phyloP scores from a whole-genome alignment of 2,888 invertebrate genomes.

The Conops quadrifasciatus region DNA sequence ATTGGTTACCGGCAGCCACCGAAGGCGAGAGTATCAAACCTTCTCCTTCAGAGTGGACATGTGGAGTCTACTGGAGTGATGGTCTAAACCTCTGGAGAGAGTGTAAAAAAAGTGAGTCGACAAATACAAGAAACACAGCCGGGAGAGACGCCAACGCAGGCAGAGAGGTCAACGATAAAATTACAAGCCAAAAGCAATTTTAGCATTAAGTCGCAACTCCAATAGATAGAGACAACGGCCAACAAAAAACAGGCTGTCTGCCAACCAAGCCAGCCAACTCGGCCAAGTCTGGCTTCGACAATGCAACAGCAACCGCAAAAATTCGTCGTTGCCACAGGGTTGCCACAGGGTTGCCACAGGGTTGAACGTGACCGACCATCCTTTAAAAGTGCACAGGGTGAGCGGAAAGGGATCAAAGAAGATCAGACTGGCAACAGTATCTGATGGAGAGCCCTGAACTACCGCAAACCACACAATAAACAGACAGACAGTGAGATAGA shows the following conservation, averaged over 20 bases:
- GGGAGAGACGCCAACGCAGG: background rate
- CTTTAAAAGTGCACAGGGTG: background rate
- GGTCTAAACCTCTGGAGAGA: no score
- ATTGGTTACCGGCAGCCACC: background rate
- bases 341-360: background rate
- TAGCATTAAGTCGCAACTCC: slow-evolving; percentile 9
- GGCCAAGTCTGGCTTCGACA: background rate
- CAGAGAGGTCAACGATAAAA: background rate
- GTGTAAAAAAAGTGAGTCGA: background rate
- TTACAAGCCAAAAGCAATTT: background rate
- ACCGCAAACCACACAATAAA: no score
- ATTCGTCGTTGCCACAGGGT: no score
- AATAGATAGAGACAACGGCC: slow-evolving; percentile 17
- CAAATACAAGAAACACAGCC: no score
- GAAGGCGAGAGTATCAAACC: no score
- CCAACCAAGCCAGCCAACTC: background rate
- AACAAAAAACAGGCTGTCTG: slow-evolving; percentile 8
- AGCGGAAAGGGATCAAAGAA: background rate
- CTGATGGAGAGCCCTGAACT: background rate
- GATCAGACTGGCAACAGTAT: background rate
- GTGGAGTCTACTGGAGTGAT: no score
- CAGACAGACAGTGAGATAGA: no score
- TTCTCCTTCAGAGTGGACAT: no score
- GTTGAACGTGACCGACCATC: background rate
- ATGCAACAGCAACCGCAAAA: background rate